These are phyloP conservation scores for Aurelia sp. DNA, from an alignment of 30 jellyfish, hydroid and myxozoan species.

Conservation along the genomic window DNA sequence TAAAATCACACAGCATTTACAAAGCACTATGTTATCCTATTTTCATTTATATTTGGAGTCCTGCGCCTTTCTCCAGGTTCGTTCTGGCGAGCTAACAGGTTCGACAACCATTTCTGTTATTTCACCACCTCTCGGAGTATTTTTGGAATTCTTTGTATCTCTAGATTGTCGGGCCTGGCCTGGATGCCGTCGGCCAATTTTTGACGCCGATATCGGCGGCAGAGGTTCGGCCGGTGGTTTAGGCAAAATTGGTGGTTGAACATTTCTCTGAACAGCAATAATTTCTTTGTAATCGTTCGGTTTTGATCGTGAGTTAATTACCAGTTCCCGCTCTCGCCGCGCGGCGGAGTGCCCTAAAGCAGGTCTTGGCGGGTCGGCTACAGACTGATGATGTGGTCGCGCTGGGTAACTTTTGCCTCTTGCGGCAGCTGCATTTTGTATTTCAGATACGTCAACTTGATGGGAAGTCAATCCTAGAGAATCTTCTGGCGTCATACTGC, in stretches of 20 bases:
- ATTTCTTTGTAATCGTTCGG: constrained; percentile 89
- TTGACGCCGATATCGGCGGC: constrained; percentile 89
- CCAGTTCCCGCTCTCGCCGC: constrained; percentile 77
- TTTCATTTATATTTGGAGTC: constrained; percentile 44
- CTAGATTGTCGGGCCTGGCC: constrained; percentile 1
- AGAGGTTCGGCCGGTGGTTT: constrained; percentile 77
- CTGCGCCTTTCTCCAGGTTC: constrained; percentile 71
- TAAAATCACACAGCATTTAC: no score
- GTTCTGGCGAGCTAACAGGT: constrained; percentile 69
- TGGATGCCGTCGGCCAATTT: constrained; percentile 54
- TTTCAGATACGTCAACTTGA: constrained; percentile 68
- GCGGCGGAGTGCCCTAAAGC: constrained; percentile 81
- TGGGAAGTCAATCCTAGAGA: constrained; percentile 48
- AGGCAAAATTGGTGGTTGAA: constrained; percentile 45
- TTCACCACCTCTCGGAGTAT: constrained; percentile 37
- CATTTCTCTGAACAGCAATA: constrained; percentile 39
- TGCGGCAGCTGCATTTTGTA: constrained; percentile 61
- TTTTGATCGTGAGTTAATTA: constrained; percentile 44
- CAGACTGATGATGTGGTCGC: constrained; percentile 76
- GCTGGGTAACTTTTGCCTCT: constrained; percentile 52
- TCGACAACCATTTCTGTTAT: constrained; percentile 69
- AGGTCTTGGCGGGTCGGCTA: constrained; percentile 73
- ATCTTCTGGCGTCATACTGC: constrained; percentile 31
- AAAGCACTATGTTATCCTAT: no score
- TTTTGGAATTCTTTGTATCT: constrained; percentile 11